A percentile compares a stretch with the other conserved stretches of the same genome.
These are phyloP conservation scores for Spatulosminthurus flaviceps DNA, from an alignment of 2,888 invertebrate genomes.

Conservation along the genomic window DNA sequence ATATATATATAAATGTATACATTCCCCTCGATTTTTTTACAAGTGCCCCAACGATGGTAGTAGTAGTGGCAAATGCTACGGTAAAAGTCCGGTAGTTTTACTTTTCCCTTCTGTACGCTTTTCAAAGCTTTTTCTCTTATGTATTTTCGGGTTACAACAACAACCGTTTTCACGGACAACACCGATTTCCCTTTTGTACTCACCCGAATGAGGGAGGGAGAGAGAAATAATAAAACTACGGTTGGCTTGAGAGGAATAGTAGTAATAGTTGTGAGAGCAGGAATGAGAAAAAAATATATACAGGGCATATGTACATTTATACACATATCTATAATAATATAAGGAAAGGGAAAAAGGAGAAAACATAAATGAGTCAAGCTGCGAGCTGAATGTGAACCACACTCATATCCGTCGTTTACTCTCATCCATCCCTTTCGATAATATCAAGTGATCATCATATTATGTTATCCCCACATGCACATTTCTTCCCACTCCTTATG, in stretches of 20 bases:
- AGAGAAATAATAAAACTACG: slow-evolving; percentile 32
- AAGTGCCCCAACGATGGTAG: neutral
- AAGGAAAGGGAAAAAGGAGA: neutral
- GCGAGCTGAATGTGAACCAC: slow-evolving; percentile 25
- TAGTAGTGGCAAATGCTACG: neutral
- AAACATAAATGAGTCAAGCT: slow-evolving; percentile 36
- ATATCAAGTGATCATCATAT: slow-evolving; percentile 41
- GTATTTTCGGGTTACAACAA: neutral
- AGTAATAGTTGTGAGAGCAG: neutral
- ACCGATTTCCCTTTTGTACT: neutral
- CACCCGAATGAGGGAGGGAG: neutral
- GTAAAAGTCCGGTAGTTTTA: neutral
- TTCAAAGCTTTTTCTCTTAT: too few relatives aligned
- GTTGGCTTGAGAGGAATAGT: neutral
- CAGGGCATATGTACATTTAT: neutral
- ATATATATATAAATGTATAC: too few relatives aligned
- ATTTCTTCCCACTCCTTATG: neutral
- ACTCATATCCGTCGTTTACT: slow-evolving; percentile 34
- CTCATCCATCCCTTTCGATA: slow-evolving; percentile 25
- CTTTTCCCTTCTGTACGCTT: too few relatives aligned
- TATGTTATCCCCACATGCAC: slow-evolving; percentile 36
- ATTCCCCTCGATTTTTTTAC: neutral
- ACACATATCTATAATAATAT: too few relatives aligned
- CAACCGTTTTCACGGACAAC: slow-evolving; percentile 8
- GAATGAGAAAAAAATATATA: neutral